These are phyloP conservation scores for Epinotia demarniana DNA, from an alignment of 2,888 invertebrate species.

Conservation along the genomic window DNA sequence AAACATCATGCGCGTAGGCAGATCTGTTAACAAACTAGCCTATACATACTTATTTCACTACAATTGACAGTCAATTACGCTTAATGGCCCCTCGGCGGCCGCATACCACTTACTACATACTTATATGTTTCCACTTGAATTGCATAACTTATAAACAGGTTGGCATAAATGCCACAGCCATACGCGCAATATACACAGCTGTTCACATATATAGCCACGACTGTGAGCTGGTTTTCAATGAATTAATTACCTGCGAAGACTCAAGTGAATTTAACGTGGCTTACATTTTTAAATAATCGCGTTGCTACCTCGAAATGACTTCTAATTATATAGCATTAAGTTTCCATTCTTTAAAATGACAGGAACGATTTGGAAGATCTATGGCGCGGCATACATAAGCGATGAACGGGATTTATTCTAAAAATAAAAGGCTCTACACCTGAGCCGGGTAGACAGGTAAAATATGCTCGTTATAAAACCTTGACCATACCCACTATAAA, in stretches of 20 bases:
- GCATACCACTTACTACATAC: constrained; percentile 63
- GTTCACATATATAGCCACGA: constrained; percentile 57
- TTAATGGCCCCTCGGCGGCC: constrained; percentile 63
- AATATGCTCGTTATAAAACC: constrained; percentile 12
- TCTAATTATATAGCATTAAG: constrained; percentile 7
- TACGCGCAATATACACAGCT: constrained; percentile 69
- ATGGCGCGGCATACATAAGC: constrained; percentile 1
- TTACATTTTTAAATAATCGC: neutral
- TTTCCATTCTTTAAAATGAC: neutral
- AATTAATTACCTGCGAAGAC: constrained; percentile 38
- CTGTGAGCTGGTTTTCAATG: constrained; percentile 31
- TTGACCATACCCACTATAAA: neutral
- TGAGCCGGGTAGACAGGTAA: constrained; percentile 12
- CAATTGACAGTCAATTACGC: constrained; percentile 74
- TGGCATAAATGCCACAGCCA: constrained; percentile 73
- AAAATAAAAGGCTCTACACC: neutral
- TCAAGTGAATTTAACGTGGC: constrained; percentile 18
- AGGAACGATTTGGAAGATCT: neutral
- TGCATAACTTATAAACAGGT: constrained; percentile 79
- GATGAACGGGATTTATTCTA: constrained; percentile 22
- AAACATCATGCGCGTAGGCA: constrained; percentile 38
- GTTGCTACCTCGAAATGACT: constrained; percentile 1
- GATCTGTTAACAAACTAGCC: constrained; percentile 40
- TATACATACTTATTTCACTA: constrained; percentile 53
- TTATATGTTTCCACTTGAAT: constrained; percentile 75